Base-by-base conservation (phyloP, 2,888 invertebrate species). In the Drosophila dives region DNA sequence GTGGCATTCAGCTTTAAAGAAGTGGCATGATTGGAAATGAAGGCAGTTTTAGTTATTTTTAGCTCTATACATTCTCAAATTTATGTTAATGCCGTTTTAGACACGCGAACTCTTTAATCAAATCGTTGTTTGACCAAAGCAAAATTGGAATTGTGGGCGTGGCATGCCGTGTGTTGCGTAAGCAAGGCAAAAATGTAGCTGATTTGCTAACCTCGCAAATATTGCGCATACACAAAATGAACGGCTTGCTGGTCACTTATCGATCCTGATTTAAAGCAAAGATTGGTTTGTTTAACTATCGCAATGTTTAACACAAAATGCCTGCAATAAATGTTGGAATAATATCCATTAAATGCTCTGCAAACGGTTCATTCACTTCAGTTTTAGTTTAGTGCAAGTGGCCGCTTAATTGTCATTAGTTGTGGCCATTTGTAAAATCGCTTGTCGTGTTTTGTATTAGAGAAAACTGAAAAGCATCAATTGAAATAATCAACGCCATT, bases 401-500 rank as follows among this genome's bases (percentile, higher is more conserved):
- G 15, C 26, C 54, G 32, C 53, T 62, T 73, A 73, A 60, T 50
- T 60, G 73, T 60, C 49, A 68, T 67, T 64, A 66, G 62, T 36
- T 7, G 49, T 17, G 36, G 69, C 32, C 84, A 72, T 66, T 84
- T 81, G 45, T 66, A 64, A 66, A 33, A 33, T 11, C 64, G 62
- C 55, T 62, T 55, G 70, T 42, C 56, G 56, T 58, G 66, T 64
- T 64, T 78, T 72, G 70, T 68, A 69, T 78, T 73, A 77, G 74
- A 76, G 86, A 72, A 45, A 80, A 80, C 65, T 45, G 55, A 77
- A 78, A 81, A 55, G 73, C 75, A 71, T 64, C 78, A 88, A 89
- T 86, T 89, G 84, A 84, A 81, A 86, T 89, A 86, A 88, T 85
- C 84, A 86, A 77, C 81, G 80, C 72, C 54, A 83, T 86, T 89